Evolutionary conservation across 2,797 vertebrate genomes (phyloP), one percentile per base, ranked within the genome.

Genomic region (Anguilla anguilla): DNA sequence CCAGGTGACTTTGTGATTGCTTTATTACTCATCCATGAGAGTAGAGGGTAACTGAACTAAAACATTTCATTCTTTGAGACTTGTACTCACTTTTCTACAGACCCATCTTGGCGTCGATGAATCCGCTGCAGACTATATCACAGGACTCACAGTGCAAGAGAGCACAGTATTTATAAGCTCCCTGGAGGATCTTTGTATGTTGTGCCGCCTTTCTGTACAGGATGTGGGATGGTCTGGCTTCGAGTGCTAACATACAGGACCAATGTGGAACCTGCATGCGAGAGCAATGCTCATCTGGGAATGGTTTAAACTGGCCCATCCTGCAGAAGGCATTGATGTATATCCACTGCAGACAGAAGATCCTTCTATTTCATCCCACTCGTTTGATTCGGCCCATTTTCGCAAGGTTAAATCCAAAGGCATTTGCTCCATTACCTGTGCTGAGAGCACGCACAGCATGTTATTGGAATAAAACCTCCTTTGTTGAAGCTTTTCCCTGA

Each of bases 401-500:
- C 35, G 49, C 39, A 46, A 53, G 85, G 85, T 86, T 74, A 86
- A 74, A 35, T 28, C 51, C 46, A 74, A 15, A 53, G 49, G 25
- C 67, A 74, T 86, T 77, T 53, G 85, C 81, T 55, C 61, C 84
- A 85, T 88, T 90, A 91, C 82, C 87, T 89, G 84, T 53, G 79
- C 72, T 87, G 85, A 85, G 72, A 88, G 72, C 51, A 86, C 88
- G 87, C 86, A 85, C 85, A 88, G 89, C 87, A 64, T 89, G 87
- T 57, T 17, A 81, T 86, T 74, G 85, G 86, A 85, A 86, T 59
- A 83, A 39, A 85, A 31, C 17, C 15, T 57, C 83, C 88, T 83
- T 90, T 84, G 90, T 84, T 86, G 88, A 84, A 79, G 51, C 69
- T 85, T 89, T 39, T 39, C 31, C 28, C 10, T 22, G 69, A 64